phyloP scores from a whole-genome alignment of 2,797 vertebrate genomes.

The Anguilla obscura region DNA sequence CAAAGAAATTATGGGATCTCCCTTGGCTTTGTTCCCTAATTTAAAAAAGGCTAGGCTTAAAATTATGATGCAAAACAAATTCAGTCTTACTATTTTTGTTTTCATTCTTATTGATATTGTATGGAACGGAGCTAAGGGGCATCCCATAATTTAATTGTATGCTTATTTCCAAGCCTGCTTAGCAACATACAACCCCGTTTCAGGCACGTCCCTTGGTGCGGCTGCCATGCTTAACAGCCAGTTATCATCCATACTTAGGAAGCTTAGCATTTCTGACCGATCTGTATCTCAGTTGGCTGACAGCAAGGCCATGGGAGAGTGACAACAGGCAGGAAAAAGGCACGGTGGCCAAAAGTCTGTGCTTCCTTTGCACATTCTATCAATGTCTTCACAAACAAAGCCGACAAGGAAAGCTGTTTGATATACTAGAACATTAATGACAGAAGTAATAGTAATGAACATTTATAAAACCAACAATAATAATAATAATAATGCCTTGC shows the following conservation, averaged over 20 bases:
- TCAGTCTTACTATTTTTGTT: no score
- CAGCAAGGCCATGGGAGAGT: constrained; percentile 59
- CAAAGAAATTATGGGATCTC: no score
- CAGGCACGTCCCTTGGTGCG: neutral
- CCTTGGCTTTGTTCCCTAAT: no score
- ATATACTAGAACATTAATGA: neutral
- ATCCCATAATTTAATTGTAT: no score
- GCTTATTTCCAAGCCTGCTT: no score
- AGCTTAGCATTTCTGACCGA: constrained; percentile 43
- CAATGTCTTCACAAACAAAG: constrained; percentile 19
- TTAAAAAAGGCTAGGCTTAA: no score
- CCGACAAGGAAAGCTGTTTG: neutral
- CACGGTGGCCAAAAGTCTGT: constrained; percentile 57
- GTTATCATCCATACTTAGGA: constrained; percentile 47
- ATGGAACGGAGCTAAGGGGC: no score
- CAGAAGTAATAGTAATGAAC: no score
- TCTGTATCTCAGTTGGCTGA: constrained; percentile 39
- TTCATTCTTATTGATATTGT: no score
- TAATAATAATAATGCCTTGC: no score
- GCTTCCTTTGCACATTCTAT: constrained; percentile 64
- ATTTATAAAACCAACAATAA: no score
- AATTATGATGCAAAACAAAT: no score
- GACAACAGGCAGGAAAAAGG: constrained; percentile 48
- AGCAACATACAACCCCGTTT: neutral
- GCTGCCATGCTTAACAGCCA: neutral